Evolutionary conservation across 2,113 vertebrate species (phyloP).

Genomic region (Fulmarus glacialis): DNA sequence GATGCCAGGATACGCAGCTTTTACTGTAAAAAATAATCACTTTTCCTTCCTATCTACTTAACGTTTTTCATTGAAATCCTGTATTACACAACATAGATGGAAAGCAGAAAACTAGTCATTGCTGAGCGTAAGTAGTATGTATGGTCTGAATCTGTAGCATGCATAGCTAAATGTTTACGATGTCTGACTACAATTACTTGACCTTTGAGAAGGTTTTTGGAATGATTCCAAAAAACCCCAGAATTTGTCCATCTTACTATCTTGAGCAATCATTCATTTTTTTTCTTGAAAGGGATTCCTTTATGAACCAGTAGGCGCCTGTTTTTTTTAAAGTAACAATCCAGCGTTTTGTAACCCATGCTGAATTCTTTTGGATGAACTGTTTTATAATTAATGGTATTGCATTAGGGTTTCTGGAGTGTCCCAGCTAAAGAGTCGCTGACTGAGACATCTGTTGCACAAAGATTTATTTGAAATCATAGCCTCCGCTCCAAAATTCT

Average conservation of each 20-base stretch:
- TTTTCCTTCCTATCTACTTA: conserved; percentile 12
- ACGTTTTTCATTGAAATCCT: neutral
- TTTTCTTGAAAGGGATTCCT: conserved; percentile 59
- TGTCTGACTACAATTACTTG: conserved; percentile 24
- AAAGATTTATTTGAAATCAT: conserved; percentile 31
- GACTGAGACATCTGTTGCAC: conserved; percentile 17
- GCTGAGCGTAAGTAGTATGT: neutral
- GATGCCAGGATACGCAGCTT: neutral
- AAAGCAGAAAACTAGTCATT: conserved; percentile 3
- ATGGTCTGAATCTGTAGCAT: neutral
- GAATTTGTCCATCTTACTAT: conserved; percentile 31
- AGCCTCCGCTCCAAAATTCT: neutral
- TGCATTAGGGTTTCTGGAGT: conserved; percentile 29
- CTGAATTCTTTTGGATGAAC: conserved; percentile 54
- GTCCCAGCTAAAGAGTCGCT: neutral
- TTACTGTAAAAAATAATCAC: conserved; percentile 24
- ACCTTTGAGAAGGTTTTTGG: conserved; percentile 46
- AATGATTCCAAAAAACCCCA: neutral
- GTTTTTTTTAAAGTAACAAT: conserved; percentile 45
- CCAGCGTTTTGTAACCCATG: conserved; percentile 35
- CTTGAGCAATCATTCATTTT: conserved; percentile 57
- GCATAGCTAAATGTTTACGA: neutral
- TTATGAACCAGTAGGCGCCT: conserved; percentile 55
- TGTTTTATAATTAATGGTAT: conserved; percentile 43
- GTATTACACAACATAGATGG: conserved; percentile 19